These are phyloP conservation scores for Aphelenchoides avenae DNA, from an alignment of 1,140 invertebrate genomes.

Conservation along the genomic window DNA sequence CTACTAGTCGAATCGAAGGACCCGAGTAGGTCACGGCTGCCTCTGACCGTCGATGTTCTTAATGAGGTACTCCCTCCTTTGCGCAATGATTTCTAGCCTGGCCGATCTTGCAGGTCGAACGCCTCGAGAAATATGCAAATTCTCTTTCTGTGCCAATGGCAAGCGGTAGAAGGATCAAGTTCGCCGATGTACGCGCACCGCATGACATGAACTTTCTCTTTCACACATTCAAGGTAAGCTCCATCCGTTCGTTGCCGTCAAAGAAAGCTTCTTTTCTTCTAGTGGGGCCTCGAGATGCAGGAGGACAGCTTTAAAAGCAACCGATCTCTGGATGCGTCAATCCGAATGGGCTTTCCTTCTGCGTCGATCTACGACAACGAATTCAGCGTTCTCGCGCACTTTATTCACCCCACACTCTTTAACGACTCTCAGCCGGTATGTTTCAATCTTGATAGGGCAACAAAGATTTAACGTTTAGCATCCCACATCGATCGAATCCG, in stretches of 20 bases:
- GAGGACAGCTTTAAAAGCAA: conserved; percentile 11
- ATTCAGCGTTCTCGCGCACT: no score
- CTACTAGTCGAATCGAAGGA: conserved; percentile 29
- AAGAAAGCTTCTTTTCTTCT: no score
- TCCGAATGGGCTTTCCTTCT: conserved; percentile 29
- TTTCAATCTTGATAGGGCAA: no score
- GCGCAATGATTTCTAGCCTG: background rate
- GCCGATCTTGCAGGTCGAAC: conserved; percentile 39
- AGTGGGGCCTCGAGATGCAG: conserved; percentile 32
- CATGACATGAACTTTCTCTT: conserved; percentile 33
- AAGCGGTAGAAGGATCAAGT: conserved; percentile 3
- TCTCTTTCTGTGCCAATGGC: conserved; percentile 25
- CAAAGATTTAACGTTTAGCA: no score
- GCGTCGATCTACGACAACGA: conserved; percentile 35
- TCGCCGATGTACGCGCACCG: conserved; percentile 11
- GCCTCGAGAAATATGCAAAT: conserved; percentile 15
- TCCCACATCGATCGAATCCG: no score
- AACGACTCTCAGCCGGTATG: no score
- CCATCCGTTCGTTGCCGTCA: no score
- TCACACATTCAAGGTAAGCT: conserved; percentile 31
- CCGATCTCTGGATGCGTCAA: no score
- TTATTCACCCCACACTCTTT: no score
- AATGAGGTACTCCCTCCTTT: conserved; percentile 23
- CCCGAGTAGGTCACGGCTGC: no score
- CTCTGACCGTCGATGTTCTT: conserved; percentile 16